Base-by-base conservation (phyloP, 2,888 invertebrate species). In the Oscheius onirici region DNA sequence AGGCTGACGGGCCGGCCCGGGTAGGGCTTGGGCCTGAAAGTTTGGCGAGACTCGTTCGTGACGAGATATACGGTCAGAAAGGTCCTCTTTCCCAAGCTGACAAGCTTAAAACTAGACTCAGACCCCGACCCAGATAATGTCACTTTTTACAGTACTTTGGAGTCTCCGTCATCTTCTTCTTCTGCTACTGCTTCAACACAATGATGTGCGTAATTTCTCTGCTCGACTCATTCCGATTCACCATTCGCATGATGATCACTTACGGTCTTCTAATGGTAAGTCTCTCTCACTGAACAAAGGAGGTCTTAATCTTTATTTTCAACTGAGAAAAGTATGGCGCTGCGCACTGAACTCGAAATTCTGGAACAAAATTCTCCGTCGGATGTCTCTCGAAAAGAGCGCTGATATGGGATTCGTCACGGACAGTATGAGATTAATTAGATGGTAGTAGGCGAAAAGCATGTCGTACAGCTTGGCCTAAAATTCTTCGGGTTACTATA, bases 221-320 rank as follows among this genome's bases (percentile, higher is more conserved):
- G 61, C 71, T 82, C 66, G 80, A 82, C 55, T 79, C 82, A 8
- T 71, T 82, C 17, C 76, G 80, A 22, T 82, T 75, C 72, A 72
- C 65, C 1, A 8, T 66, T 46, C 44, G 68, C n/a, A 70, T 78
- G 40, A 80, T 79, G 40, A 22, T 80, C 46, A 71, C 65, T 41
- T 79, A 79, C 34, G 69, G 68, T n/a, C 55, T 82, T 44, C 70
- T 79, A 17, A 60, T 71, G 69, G 80, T 82, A 43, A 66, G 73
- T 69, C 17, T 24, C 15, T 49, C 24, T 41, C n/a, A n/a, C n/a
- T n/a, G n/a, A n/a, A 34, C 34, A 34, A 34, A 8, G 8, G 8
- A 3, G 34, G 28, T 40, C 34, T 24, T 24, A 52, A 63, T 11
- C n/a, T 51, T 40, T 43, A 60, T 60, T 40, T 26, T 54, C 26